A percentile compares a stretch with the other conserved stretches of the same genome.
phyloP scores from a whole-genome alignment of 2,113 vertebrate species.

The Toxostoma redivivum region DNA sequence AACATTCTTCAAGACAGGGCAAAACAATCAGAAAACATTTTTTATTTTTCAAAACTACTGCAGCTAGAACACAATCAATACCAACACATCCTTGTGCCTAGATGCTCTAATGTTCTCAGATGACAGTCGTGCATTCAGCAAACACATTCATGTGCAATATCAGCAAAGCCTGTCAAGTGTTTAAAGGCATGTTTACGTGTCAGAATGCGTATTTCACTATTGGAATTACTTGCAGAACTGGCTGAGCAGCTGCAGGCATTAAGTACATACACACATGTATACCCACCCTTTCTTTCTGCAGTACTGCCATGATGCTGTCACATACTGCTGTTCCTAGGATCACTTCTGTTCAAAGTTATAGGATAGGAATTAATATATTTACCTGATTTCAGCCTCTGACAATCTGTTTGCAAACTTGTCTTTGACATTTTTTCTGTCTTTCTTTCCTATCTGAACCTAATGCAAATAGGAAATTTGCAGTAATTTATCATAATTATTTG shows the following conservation, averaged over 20 bases:
- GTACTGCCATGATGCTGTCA: not conserved
- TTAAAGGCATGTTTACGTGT: not conserved
- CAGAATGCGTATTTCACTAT: not conserved
- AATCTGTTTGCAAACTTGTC: not conserved
- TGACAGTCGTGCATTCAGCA: not conserved
- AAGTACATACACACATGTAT: not conserved
- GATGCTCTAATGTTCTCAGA: not conserved
- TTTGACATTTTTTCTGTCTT: not conserved
- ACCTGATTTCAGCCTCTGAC: not conserved
- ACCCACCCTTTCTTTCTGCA: not conserved
- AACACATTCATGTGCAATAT: not conserved
- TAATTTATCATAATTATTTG: not conserved
- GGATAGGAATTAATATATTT: not conserved
- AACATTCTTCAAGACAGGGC: not conserved
- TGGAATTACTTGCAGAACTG: not conserved
- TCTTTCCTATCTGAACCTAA: not conserved
- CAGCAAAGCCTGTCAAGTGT: not conserved
- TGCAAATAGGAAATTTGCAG: not conserved
- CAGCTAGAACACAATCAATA: not conserved
- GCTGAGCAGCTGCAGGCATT: not conserved
- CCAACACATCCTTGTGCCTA: not conserved
- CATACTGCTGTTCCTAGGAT: not conserved
- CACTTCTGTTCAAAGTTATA: not conserved
- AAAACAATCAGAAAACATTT: not conserved
- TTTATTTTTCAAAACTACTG: not conserved